Base-by-base conservation (phyloP, 1,140 invertebrate genomes). In the Hermatobates lingyangjiaoensis region DNA sequence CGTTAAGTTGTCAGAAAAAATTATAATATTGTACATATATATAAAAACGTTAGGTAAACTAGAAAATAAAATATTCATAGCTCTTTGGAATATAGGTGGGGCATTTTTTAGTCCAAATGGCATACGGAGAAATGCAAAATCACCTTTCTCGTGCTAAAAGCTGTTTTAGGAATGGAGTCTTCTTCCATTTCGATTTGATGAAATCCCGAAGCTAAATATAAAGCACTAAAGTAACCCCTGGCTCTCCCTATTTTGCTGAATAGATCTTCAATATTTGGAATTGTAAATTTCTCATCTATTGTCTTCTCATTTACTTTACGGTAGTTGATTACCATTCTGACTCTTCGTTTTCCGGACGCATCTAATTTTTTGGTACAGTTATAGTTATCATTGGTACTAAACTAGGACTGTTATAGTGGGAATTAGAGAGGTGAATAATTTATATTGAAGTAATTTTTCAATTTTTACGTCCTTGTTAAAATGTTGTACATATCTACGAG, bases 21-120 rank as follows among this genome's bases (percentile, higher is more conserved):
- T 55, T 0, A 70, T 56, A 1, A 71, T 61, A 48, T 73, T 68
- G 57, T 72, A 70, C 4, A 71, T 42, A 55, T 48, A n/a, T n/a
- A n/a, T n/a, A n/a, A 52, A 44, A 12, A 51, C 27, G 5, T 40
- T 39, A 27, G 21, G 24, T 10, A 15, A 40, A 20, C 38, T 28
- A 1, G 24, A 40, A 0, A 42, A 18, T 1, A 60, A 57, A 18
- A 50, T 56, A 51, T 65, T 62, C 63, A 67, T 68, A 21, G 60
- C 51, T 45, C 53, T 39, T 27, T 50, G 50, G 21, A 56, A 58
- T 1, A 45, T 56, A 1, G 52, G 26, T 1, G 57, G 55, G 1
- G 54, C 55, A 18, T 53, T 54, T 26, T 34, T 52, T 14, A 57
- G 30, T n/a, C 56, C 54, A 42, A 57, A 57, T 2, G 52, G 50